Evolutionary conservation across 1,140 invertebrate species (phyloP), one percentile per base, ranked within the genome.

Genomic region (Gryllus bimaculatus): DNA sequence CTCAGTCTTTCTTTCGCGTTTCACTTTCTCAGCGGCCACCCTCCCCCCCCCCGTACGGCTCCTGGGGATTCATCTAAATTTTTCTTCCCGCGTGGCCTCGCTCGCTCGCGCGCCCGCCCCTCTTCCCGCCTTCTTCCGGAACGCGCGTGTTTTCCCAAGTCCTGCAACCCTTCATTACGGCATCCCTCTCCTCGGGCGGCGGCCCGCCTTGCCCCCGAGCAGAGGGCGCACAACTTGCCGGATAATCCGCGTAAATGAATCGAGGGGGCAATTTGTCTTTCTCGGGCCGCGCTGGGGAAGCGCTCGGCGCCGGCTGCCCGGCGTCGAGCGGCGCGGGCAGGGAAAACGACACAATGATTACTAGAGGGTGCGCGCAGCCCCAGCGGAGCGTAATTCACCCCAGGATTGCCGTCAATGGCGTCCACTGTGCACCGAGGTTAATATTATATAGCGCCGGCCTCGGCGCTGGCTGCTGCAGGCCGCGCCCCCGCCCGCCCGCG

Each of bases 201-300:
- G 75, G 75, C 18, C 47, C 18, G 20, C 15, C 75, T 39, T 18
- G 20, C 76, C 13, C 76, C 75, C 76, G 47, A 54, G 49, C n/a
- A n/a, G n/a, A n/a, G n/a, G n/a, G 49, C 49, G 15, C 49, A 75
- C 8, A 20, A 8, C n/a, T 21, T 8, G 20, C 49, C 49, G 78
- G 79, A 79, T 79, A 79, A 79, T 79, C 79, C 79, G 12, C 21
- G 79, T 75, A 76, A 79, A 79, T 79, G 79, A n/a, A 79, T 79
- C 79, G 76, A 15, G 21, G 73, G 47, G 13, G 78, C 78, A 78
- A 78, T 78, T 78, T 78, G 78, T 39, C 47, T 26, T 48, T 77
- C 18, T n/a, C 76, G 48, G 76, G 49, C 47, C 76, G 47, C 48
- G 76, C n/a, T 21, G 47, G 39, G 10, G 8, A 15, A n/a, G 76